phyloP scores from a whole-genome alignment of 2,888 invertebrate genomes.

The Erebia ligea region DNA sequence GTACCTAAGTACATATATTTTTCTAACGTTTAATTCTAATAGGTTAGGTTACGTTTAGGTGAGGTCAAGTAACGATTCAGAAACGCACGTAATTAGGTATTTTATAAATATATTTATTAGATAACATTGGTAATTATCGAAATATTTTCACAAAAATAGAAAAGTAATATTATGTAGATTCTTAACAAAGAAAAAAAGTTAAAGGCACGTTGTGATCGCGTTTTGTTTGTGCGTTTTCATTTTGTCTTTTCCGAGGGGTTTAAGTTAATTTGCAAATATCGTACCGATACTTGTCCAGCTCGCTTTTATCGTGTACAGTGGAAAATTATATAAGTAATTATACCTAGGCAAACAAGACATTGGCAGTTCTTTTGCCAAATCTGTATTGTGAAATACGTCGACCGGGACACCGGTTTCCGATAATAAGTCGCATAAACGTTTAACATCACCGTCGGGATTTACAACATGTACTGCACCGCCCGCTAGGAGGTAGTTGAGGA shows the following conservation, averaged over 20 bases:
- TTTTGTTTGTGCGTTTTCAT: neutral
- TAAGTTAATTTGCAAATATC: slow-evolving; percentile 51
- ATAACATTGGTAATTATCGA: too few relatives aligned
- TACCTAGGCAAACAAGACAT: too few relatives aligned
- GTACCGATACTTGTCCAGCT: slow-evolving; percentile 55
- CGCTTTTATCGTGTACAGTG: slow-evolving; percentile 39
- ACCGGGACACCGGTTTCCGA: neutral
- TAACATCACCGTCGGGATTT: neutral
- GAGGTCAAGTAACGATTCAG: too few relatives aligned
- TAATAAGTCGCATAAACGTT: neutral
- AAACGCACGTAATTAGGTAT: too few relatives aligned
- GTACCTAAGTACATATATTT: too few relatives aligned
- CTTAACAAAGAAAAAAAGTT: neutral
- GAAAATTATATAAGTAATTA: too few relatives aligned
- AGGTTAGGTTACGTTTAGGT: too few relatives aligned
- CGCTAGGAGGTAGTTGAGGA: slow-evolving; percentile 5
- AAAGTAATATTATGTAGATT: neutral
- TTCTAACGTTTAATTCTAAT: too few relatives aligned
- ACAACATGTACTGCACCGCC: neutral
- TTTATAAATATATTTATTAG: too few relatives aligned
- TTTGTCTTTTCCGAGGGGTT: neutral
- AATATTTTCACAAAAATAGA: neutral
- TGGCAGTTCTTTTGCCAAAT: too few relatives aligned
- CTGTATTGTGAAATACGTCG: neutral
- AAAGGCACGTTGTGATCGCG: neutral